Percentiles rank a stretch among this genome's conserved stretches.
phyloP scores from a whole-genome alignment of 2,113 vertebrate genomes.

The Columbina picui region DNA sequence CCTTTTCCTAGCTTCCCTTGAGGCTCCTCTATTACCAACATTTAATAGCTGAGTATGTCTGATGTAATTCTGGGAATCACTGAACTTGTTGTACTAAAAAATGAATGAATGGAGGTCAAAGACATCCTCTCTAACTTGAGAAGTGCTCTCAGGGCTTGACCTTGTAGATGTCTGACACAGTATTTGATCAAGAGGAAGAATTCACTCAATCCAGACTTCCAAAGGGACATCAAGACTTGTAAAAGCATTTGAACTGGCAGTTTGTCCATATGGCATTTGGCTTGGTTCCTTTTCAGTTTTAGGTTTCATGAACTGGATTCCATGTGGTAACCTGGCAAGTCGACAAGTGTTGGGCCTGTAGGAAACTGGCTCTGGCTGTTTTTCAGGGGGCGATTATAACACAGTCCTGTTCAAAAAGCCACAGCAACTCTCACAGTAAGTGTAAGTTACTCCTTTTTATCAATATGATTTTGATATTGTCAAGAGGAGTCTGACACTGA shows the following conservation, averaged over 20 bases:
- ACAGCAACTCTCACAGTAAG: not conserved
- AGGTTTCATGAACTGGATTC: conserved; percentile 27
- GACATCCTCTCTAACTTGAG: not conserved
- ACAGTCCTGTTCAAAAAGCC: not conserved
- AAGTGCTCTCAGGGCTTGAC: conserved; percentile 17
- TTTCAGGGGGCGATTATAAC: not conserved
- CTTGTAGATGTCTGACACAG: conserved; percentile 15
- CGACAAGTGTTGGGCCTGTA: not conserved
- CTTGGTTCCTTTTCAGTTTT: conserved; percentile 13
- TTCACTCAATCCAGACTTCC: conserved; percentile 24
- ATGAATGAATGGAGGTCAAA: not conserved
- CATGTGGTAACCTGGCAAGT: conserved; percentile 37
- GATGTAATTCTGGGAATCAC: not conserved
- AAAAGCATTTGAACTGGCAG: not conserved
- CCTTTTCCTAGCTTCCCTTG: not conserved
- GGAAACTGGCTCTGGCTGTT: conserved; percentile 10
- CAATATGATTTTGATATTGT: not conserved
- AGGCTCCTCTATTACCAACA: not conserved
- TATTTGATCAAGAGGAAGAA: conserved; percentile 9
- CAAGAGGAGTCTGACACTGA: not conserved
- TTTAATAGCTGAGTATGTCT: not conserved
- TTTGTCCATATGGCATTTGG: conserved; percentile 57
- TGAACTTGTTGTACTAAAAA: not conserved
- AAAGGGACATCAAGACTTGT: not conserved
- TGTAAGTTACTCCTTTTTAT: not conserved